Evolutionary conservation across 2,888 invertebrate genomes (phyloP), one percentile per base, ranked within the genome.

Genomic region (Watsonalla cultraria): DNA sequence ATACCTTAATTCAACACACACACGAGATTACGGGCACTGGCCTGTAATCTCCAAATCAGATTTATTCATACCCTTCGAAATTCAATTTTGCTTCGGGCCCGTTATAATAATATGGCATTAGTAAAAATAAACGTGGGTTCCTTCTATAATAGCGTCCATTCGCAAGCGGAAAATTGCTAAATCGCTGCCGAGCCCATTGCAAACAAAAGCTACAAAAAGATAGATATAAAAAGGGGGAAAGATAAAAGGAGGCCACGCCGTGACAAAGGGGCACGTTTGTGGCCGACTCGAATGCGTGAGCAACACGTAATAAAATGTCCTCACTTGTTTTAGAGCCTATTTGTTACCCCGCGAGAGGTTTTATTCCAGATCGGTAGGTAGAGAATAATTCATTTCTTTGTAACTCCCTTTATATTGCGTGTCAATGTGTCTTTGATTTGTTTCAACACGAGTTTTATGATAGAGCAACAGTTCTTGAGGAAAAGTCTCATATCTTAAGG

Each of bases 91-190:
- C 52, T 58, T 52, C 57, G 37, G 52, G 52, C 47, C 52, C 47
- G 33, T 52, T 51, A 52, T 55, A 62, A 62, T 65, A 64, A 60
- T 56, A 62, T 53, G 54, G 70, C 60, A 70, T 72, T 68, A 72
- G 65, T 58, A 57, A 56, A 64, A 65, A 69, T 61, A 64, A 62
- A 62, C 55, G 56, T 58, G 47, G 56, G 58, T 52, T 58, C 46
- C 59, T 62, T 65, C 69, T 70, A 72, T 69, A 74, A 61, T 58
- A 42, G 57, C 67, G 61, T 66, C 66, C 71, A 69, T 74, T 75
- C 65, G 54, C 53, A 52, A 54, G 53, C 62, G 67, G 73, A 68
- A 77, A 74, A 77, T 76, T 69, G 73, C 68, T 68, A 74, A 80
- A 76, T 78, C 75, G 74, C 65, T 65, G 74, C 71, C 69, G 49